These are phyloP conservation scores for Fukomys damarensis DNA, from an alignment of 2,113 vertebrate species.

Conservation along the genomic window DNA sequence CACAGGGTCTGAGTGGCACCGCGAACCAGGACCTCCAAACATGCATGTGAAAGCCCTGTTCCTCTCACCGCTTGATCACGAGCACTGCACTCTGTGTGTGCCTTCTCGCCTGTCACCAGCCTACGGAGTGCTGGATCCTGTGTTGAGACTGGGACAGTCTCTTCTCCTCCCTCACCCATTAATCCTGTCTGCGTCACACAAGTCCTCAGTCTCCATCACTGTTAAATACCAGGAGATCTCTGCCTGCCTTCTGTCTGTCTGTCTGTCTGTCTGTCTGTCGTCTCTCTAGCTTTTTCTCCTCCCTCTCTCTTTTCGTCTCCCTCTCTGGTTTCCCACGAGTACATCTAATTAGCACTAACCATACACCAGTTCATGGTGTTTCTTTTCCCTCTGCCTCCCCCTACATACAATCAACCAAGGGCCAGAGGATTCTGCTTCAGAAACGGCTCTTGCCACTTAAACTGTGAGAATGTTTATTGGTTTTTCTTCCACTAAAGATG, in stretches of 20 bases:
- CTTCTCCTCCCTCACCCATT: too few relatives aligned
- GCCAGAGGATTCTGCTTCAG: not conserved
- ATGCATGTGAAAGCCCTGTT: fast-evolving
- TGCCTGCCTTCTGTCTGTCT: not conserved
- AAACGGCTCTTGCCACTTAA: not conserved
- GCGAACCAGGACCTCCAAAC: not conserved
- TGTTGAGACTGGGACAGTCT: fast-evolving
- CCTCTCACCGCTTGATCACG: fast-evolving
- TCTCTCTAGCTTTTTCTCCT: too few relatives aligned
- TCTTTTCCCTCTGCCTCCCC: not conserved
- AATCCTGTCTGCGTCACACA: not conserved
- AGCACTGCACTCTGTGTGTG: fast-evolving
- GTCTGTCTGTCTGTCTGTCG: not conserved
- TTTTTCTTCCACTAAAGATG: not conserved
- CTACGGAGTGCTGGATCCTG: not conserved
- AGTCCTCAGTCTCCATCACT: not conserved
- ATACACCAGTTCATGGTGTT: fast-evolving
- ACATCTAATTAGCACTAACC: fast-evolving
- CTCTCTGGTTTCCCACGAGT: not conserved
- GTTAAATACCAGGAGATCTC: not conserved
- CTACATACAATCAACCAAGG: not conserved
- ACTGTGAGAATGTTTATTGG: fast-evolving
- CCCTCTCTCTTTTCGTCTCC: not conserved
- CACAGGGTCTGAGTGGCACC: fast-evolving
- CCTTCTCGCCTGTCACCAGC: not conserved